Evolutionary conservation across 2,888 invertebrate genomes (phyloP).

Genomic region (Clusia tigrina): DNA sequence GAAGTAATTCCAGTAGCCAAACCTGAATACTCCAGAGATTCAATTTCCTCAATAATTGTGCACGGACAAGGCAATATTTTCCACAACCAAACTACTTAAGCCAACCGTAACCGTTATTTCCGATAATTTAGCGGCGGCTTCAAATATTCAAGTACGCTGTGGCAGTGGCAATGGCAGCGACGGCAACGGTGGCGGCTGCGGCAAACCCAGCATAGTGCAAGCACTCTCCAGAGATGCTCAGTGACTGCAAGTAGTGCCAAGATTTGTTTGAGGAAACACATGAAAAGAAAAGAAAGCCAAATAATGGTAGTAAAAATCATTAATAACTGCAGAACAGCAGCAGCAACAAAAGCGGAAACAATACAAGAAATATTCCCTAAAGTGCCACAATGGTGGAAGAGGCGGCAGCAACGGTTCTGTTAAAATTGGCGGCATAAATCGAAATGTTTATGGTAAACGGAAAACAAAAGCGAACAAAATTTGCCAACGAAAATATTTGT

Average conservation of each 20-base stretch:
- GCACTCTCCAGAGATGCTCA: background rate
- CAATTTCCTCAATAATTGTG: no score
- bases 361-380: background rate
- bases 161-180: conserved; percentile 16
- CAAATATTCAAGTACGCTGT: conserved; percentile 32
- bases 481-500: background rate
- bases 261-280: background rate
- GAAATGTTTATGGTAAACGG: conserved; percentile 33
- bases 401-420: conserved; percentile 2
- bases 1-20: no score
- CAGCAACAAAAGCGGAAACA: background rate
- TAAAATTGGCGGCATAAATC: conserved; percentile 33
- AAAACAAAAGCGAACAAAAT: background rate
- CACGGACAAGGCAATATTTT: conserved; percentile 8
- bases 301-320: background rate
- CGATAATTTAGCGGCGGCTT: conserved; percentile 39
- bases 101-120: conserved; percentile 41
- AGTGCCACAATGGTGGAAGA: no score
- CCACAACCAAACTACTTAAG: conserved; percentile 24
- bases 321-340: conserved; percentile 9
- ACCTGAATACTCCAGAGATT: no score
- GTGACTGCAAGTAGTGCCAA: background rate
- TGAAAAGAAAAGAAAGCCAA: background rate
- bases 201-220: no score
- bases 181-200: background rate